Evolutionary conservation across 2,113 vertebrate species (phyloP).

Genomic region (Hippocampus comes): DNA sequence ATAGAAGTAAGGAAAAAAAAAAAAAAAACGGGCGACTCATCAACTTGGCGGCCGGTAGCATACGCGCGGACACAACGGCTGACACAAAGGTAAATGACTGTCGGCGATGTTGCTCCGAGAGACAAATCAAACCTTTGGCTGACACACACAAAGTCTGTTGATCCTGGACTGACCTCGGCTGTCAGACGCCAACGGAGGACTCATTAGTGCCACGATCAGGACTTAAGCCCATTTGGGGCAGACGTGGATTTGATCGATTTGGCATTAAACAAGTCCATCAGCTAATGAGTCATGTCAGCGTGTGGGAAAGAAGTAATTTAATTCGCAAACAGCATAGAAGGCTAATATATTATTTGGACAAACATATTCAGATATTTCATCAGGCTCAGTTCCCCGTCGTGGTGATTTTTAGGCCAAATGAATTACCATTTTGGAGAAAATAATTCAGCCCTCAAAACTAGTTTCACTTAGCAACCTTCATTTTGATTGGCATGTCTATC

Average conservation of each 20-base stretch:
- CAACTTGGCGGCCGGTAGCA: background rate
- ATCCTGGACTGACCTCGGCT: conserved; percentile 18
- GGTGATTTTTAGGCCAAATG: background rate
- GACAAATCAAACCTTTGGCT: conserved; percentile 9
- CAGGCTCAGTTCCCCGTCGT: background rate
- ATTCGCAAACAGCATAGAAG: background rate
- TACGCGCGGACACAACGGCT: background rate
- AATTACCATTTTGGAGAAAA: background rate
- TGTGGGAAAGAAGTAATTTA: background rate
- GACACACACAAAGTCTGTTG: background rate
- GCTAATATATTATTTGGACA: background rate
- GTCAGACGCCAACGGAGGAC: background rate
- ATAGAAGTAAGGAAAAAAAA: background rate
- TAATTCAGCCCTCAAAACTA: background rate
- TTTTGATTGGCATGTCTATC: background rate
- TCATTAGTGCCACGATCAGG: conserved; percentile 22
- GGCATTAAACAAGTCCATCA: conserved; percentile 16
- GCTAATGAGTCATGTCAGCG: background rate
- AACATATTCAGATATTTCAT: background rate
- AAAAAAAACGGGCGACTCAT: conserved; percentile 2
- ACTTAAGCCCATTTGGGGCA: conserved; percentile 25
- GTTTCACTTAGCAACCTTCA: background rate
- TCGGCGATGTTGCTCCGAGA: background rate
- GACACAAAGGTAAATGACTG: background rate
- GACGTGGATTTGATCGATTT: conserved; percentile 37